Evolutionary conservation across 2,888 invertebrate genomes (phyloP).

Genomic region (Julus scanicus): DNA sequence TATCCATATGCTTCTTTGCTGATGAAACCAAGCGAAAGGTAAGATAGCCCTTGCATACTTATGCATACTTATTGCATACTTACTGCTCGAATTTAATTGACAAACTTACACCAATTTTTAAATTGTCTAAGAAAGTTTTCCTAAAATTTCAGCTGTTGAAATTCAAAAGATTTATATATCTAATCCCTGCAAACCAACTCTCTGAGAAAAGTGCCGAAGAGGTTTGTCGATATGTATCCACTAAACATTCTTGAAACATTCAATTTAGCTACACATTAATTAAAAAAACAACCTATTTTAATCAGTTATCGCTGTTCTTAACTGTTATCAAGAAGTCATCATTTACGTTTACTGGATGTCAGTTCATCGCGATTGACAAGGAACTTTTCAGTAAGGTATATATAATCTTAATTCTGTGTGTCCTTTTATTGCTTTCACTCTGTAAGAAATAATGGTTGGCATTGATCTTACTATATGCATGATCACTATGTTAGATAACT

Average conservation of each 20-base stretch:
- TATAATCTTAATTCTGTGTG: no score
- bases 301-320: neutral
- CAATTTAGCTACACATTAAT: neutral
- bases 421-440: no score
- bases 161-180: neutral
- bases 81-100: neutral
- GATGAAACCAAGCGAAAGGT: neutral
- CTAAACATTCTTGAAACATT: no score
- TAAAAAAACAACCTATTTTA: neutral
- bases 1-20: neutral
- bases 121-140: neutral
- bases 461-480: no score
- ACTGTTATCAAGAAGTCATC: neutral
- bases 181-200: neutral
- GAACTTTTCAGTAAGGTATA: constrained; percentile 14
- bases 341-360: neutral
- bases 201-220: neutral
- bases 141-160: neutral
- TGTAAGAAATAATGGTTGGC: no score
- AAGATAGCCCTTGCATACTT: neutral
- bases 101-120: neutral
- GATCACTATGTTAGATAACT: no score
- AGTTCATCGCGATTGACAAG: neutral
- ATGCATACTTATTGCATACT: no score
- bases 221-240: neutral